Evolutionary conservation across 2,113 vertebrate species (phyloP).

Genomic region (Pseudopipra pipra): DNA sequence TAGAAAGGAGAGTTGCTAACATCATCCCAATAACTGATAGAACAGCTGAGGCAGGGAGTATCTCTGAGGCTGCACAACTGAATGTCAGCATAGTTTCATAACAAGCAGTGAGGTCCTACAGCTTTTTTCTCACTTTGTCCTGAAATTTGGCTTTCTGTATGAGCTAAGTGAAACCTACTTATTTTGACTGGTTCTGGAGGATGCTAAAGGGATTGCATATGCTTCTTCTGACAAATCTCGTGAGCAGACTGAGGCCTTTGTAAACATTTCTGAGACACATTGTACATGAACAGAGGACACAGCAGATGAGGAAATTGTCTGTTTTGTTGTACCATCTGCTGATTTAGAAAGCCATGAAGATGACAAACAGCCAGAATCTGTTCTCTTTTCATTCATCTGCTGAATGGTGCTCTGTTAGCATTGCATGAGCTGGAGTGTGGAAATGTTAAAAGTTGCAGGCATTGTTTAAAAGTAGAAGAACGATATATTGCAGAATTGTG

Average conservation of each 20-base stretch:
- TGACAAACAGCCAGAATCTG: constrained; percentile 56
- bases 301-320: constrained; percentile 50
- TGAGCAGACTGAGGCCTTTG: not conserved
- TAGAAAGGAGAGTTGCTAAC: not conserved
- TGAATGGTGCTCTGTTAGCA: not conserved
- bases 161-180: not conserved
- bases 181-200: not conserved
- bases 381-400: constrained; percentile 36
- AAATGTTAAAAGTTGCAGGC: constrained; percentile 4
- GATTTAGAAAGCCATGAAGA: constrained; percentile 41
- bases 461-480: constrained; percentile 15
- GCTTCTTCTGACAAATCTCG: not conserved
- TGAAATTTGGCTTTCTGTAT: not conserved
- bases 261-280: constrained; percentile 30
- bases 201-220: not conserved
- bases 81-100: not conserved
- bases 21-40: not conserved
- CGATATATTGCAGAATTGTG: not conserved
- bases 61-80: not conserved
- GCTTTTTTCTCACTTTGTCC: not conserved
- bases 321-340: constrained; percentile 66
- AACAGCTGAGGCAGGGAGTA: not conserved
- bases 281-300: constrained; percentile 2
- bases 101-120: not conserved
- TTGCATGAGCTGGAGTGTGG: constrained; percentile 16